A percentile compares a stretch with the other conserved stretches of the same genome.
Evolutionary conservation across 2,797 vertebrate genomes (phyloP).

Genomic region (Smutsia temminckii): DNA sequence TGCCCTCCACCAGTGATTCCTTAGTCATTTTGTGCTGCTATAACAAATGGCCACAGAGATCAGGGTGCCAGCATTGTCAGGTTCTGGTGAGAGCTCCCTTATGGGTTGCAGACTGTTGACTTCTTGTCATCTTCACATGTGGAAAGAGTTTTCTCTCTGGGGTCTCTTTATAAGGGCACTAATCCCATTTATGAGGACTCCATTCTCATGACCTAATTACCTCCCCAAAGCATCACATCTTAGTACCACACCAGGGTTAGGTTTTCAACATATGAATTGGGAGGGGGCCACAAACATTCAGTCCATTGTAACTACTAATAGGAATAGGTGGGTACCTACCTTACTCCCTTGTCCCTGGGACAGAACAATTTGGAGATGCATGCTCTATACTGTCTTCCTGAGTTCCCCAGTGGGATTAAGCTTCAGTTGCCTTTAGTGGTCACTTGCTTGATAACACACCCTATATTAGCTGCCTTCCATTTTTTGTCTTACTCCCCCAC

Average conservation of each 20-base stretch:
- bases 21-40: neutral
- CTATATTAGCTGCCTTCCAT: neutral
- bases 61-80: too few relatives aligned
- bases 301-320: neutral
- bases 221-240: neutral
- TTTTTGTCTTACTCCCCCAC: neutral
- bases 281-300: neutral
- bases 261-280: neutral
- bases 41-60: neutral
- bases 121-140: neutral
- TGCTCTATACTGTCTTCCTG: neutral
- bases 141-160: neutral
- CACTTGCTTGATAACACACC: neutral
- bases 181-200: neutral
- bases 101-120: neutral
- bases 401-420: neutral
- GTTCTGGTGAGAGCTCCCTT: neutral
- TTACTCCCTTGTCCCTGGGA: neutral
- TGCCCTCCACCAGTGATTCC: rapidly evolving
- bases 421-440: neutral
- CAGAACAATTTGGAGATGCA: neutral
- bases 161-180: neutral
- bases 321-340: neutral
- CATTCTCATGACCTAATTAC: neutral
- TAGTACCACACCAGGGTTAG: neutral